Evolutionary conservation across 2,888 invertebrate genomes (phyloP).

Genomic region (Luperina testacea): DNA sequence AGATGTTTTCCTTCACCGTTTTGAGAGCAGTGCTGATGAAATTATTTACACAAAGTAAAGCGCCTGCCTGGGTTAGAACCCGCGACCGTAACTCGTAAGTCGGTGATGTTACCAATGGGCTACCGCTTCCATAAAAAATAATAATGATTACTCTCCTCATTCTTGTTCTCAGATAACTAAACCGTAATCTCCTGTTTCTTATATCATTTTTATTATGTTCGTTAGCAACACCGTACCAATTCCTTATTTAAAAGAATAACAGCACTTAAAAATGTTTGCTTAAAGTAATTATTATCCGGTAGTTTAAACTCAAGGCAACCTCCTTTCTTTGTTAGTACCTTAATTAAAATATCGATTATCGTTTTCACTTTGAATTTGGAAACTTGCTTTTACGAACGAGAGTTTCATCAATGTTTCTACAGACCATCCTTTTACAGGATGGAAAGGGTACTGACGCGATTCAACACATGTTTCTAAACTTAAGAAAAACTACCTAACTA

Average conservation of each 20-base stretch:
- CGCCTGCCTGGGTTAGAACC: too few species aligned
- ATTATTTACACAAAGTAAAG: too few species aligned
- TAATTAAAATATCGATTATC: conserved; percentile 42
- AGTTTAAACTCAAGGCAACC: neutral
- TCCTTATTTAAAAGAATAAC: neutral
- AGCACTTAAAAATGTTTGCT: conserved; percentile 4
- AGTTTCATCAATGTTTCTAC: neutral
- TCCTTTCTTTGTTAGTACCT: neutral
- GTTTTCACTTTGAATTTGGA: conserved; percentile 4
- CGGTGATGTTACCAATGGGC: too few species aligned
- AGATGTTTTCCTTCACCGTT: too few species aligned
- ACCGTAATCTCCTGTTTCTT: too few species aligned
- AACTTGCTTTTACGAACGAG: conserved; percentile 1
- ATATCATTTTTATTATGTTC: too few species aligned
- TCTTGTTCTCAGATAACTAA: neutral
- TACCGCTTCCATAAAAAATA: too few species aligned
- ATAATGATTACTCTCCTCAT: neutral
- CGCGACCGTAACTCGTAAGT: too few species aligned
- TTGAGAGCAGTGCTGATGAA: too few species aligned
- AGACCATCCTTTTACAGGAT: neutral
- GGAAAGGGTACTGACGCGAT: fast-evolving
- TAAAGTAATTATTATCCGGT: neutral
- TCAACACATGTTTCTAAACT: too few species aligned
- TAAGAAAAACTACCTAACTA: too few species aligned
- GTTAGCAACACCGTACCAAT: neutral